A percentile compares a stretch with the other conserved stretches of the same genome.
Conservation (phyloP, 2,888 invertebrate genomes). For the Cephus pulcher region DNA sequence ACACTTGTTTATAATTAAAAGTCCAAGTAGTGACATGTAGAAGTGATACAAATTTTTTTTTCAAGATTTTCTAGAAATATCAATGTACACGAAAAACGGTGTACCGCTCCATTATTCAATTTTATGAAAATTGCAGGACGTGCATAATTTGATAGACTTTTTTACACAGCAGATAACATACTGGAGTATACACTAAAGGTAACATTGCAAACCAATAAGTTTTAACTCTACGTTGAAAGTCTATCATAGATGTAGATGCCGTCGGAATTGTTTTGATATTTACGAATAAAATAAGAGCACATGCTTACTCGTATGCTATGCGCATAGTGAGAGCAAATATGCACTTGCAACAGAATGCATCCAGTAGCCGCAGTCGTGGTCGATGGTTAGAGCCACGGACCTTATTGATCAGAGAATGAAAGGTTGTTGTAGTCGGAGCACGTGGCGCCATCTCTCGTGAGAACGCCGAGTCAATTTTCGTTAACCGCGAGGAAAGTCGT, state of each 20-base stretch:
- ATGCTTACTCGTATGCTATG: background rate
- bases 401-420: conserved; percentile 35
- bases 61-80: background rate
- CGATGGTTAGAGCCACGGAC: background rate
- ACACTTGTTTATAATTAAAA: background rate
- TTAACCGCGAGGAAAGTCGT: conserved; percentile 18
- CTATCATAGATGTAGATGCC: background rate
- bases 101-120: background rate
- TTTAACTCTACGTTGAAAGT: background rate
- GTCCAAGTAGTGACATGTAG: background rate
- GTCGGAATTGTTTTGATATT: background rate
- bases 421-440: conserved; percentile 26
- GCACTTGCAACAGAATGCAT: background rate
- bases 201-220: background rate
- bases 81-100: background rate
- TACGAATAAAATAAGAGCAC: background rate
- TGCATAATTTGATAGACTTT: background rate
- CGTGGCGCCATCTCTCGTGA: conserved; percentile 62
- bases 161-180: background rate
- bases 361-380: background rate
- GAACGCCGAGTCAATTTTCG: conserved; percentile 45
- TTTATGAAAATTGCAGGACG: background rate
- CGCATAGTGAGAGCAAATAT: background rate
- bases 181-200: background rate
- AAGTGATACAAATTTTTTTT: background rate